Percentiles rank a stretch among this genome's conserved stretches.
Conservation (phyloP, 1,140 invertebrate species). For the Caenorhabditis elegans region WBcel235 BX284603.4:8325001-8325500, state of each 20-base stretch:
- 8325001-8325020: no score
- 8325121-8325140: not conserved
- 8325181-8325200: not conserved
- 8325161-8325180: not conserved
- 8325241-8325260: no score
- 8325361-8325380: not conserved
- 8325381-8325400: not conserved
- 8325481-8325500: not conserved
- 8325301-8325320: not conserved
- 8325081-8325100: no score
- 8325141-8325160: not conserved
- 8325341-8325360: constrained; percentile 25
- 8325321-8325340: not conserved
- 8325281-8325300: not conserved
- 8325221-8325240: not conserved
- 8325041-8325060: no score
- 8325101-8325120: no score
- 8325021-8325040: no score
- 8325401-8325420: not conserved
- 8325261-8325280: not conserved
- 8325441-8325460: not conserved
- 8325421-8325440: not conserved
- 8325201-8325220: not conserved
- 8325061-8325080: no score
- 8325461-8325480: not conserved